Evolutionary conservation across 2,797 vertebrate species (phyloP), one percentile per base, ranked within the genome.

Genomic region (Cirrhinus mrigala): DNA sequence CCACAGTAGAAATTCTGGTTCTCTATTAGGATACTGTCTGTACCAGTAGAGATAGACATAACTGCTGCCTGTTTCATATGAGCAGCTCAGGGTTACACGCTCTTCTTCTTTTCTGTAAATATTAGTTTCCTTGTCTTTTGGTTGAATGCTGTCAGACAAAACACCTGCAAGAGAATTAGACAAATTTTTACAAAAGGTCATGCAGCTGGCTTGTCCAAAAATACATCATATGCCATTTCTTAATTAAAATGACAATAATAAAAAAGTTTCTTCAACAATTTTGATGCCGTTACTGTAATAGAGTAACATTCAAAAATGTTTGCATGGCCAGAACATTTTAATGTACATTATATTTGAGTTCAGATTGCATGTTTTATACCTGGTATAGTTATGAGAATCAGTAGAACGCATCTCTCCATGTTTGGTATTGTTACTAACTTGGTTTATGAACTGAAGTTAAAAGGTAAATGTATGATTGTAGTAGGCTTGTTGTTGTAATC

Each of bases 21-120:
- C 11, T 78, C 1, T 44, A 1, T 77, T 77, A 24, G 33, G 33
- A 60, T 3, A 77, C 20, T 46, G 77, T 9, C 84, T 70, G n/a
- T 85, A 85, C 84, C 84, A 85, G 77, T 74, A 85, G 5, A 85
- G 76, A 50, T 9, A 11, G 29, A 60, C 1, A 62, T 46, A 18
- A 11, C 1, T 9, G 18, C 76, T 60, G 22, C 15, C 18, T 4
- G 62, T 11, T 10, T 40, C 29, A 44, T 85, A 85, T 0, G 70
- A 71, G 3, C 83, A 85, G 46, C 48, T 70, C 83, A 85, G 74
- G 0, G 75, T 79, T 12, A 84, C 75, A 27, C 1, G 44, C 14
- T 79, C 56, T 22, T 2, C 74, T 77, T 77, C 75, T 40, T 8
- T 58, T 56, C 6, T 77, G 33, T 58, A 8, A 58, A 40, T 40